Percentiles rank a stretch among this genome's conserved stretches.
Evolutionary conservation across 2,113 vertebrate genomes (phyloP).

Genomic region (Hypanus sabinus): DNA sequence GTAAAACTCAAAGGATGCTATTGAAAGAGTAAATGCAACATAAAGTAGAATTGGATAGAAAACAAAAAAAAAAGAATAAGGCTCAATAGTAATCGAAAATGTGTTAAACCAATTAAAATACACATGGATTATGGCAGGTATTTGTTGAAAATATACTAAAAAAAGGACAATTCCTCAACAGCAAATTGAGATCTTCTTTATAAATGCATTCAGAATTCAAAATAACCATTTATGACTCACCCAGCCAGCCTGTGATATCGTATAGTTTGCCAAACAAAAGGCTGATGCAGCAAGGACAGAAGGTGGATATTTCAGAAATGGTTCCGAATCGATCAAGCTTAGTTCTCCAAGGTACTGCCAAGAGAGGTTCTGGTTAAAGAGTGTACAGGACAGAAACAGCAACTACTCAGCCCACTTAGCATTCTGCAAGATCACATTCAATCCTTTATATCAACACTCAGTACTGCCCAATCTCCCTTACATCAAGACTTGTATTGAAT

Average conservation of each 20-base stretch:
- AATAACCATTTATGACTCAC: constrained; percentile 57
- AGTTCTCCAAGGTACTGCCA: constrained; percentile 85
- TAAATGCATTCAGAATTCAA: background rate
- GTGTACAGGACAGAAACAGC: background rate
- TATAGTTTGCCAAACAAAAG: constrained; percentile 72
- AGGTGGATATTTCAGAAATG: constrained; percentile 85
- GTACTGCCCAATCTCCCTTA: background rate
- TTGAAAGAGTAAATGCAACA: background rate
- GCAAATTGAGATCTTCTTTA: background rate
- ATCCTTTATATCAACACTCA: background rate
- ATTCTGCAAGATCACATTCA: background rate
- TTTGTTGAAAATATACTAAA: background rate
- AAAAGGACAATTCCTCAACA: background rate
- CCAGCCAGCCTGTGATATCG: constrained; percentile 73
- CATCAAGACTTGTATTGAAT: background rate
- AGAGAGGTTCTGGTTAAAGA: background rate
- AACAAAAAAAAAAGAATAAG: too few species aligned
- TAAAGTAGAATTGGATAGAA: background rate
- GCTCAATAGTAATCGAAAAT: too few species aligned
- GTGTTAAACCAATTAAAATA: background rate
- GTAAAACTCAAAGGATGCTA: background rate
- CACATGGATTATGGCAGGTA: background rate
- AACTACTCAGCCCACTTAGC: too few species aligned
- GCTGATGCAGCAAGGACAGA: constrained; percentile 83
- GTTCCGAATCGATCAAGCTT: constrained; percentile 84